phyloP scores from a whole-genome alignment of 2,888 invertebrate genomes.

The Eupithecia dodoneata region DNA sequence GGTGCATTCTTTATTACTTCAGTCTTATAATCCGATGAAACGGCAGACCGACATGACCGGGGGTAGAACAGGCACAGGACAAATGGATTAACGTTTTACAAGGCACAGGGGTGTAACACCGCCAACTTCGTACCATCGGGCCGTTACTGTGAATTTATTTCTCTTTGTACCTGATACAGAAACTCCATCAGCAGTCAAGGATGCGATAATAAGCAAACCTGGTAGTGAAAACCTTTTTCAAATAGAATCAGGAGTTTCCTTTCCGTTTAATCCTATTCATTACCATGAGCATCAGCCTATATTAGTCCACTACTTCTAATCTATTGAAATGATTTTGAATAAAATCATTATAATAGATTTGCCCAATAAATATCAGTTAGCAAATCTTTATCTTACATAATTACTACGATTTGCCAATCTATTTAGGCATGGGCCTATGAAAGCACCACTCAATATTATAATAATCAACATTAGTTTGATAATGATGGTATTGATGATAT shows the following conservation, averaged over 20 bases:
- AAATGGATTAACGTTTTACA: too few species aligned
- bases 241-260: not conserved
- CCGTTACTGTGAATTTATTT: too few species aligned
- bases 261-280: not conserved
- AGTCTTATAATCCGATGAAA: too few species aligned
- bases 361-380: not conserved
- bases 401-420: conserved; percentile 15
- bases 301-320: too few species aligned
- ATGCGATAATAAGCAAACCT: not conserved
- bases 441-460: conserved; percentile 23
- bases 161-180: too few species aligned
- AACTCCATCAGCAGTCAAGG: not conserved
- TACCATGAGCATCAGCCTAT: too few species aligned
- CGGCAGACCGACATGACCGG: too few species aligned
- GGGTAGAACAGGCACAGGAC: too few species aligned
- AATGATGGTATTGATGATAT: conserved; percentile 30
- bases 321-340: too few species aligned
- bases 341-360: not conserved
- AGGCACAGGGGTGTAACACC: too few species aligned
- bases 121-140: too few species aligned
- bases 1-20: too few species aligned
- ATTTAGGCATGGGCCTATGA: conserved; percentile 16
- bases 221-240: not conserved
- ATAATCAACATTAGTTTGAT: conserved; percentile 21
- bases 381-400: conserved; percentile 4